These are phyloP conservation scores for Lamproptera curius DNA, from an alignment of 2,888 invertebrate genomes.

Conservation along the genomic window DNA sequence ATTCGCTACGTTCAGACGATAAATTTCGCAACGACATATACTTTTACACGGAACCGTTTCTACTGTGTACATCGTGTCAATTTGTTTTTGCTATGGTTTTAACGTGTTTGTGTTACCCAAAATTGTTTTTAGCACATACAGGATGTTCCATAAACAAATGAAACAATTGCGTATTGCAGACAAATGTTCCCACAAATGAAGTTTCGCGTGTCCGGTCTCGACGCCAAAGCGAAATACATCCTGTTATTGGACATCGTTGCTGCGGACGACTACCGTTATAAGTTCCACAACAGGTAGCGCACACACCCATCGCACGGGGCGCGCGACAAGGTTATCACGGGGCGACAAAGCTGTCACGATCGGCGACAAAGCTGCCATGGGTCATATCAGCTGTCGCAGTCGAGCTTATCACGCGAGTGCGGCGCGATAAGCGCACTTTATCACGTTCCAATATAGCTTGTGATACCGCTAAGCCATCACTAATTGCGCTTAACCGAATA, in stretches of 20 bases:
- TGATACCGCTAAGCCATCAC: constrained; percentile 44
- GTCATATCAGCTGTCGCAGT: too few relatives aligned
- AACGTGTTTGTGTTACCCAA: too few relatives aligned
- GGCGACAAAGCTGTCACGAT: constrained; percentile 44
- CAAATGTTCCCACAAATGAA: constrained; percentile 99
- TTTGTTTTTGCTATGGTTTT: too few relatives aligned
- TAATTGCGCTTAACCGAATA: constrained; percentile 71
- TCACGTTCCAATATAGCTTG: constrained; percentile 64
- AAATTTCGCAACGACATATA: neutral
- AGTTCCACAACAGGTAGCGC: constrained; percentile 94
- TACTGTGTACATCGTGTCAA: neutral
- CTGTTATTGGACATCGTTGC: constrained; percentile 99
- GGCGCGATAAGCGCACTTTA: constrained; percentile 39
- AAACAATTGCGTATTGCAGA: constrained; percentile 83
- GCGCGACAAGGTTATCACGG: constrained; percentile 31
- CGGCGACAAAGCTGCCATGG: constrained; percentile 40
- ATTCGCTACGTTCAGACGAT: neutral
- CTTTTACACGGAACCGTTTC: neutral
- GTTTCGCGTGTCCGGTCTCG: constrained; percentile 98
- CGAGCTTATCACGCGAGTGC: constrained; percentile 24
- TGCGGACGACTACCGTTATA: constrained; percentile 98
- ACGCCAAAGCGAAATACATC: constrained; percentile 99
- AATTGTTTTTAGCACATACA: too few relatives aligned
- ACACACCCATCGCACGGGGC: constrained; percentile 44
- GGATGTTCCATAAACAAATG: too few relatives aligned